These are phyloP conservation scores for Sapajus apella DNA, from an alignment of 2,113 vertebrate genomes.

Conservation along the genomic window DNA sequence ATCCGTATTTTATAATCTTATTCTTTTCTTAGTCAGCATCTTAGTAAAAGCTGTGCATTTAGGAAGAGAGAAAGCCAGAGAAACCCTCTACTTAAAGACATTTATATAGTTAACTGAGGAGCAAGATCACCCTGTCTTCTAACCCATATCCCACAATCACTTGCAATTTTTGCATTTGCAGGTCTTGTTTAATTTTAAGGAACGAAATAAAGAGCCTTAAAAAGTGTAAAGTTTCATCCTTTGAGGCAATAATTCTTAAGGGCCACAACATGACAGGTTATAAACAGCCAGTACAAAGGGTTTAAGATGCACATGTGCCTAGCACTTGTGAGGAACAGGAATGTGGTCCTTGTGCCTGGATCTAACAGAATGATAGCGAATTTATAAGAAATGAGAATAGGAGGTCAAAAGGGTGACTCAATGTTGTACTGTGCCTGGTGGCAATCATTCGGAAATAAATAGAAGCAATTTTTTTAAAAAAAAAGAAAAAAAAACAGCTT, in stretches of 20 bases:
- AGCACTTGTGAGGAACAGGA: not conserved
- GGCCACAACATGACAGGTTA: not conserved
- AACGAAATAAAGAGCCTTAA: too few species aligned
- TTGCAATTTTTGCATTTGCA: not conserved
- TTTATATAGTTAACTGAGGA: fast-evolving
- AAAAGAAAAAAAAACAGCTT: not conserved
- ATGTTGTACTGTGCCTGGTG: not conserved
- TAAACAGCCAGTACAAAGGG: not conserved
- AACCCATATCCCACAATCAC: not conserved
- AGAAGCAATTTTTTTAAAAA: not conserved
- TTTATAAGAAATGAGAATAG: not conserved
- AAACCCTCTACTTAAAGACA: not conserved
- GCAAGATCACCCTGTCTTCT: too few species aligned
- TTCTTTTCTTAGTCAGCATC: not conserved
- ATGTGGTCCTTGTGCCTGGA: not conserved
- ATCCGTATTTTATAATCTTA: not conserved
- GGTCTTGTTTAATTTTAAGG: not conserved
- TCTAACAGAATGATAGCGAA: not conserved
- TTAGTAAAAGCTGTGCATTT: not conserved
- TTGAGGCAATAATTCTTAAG: not conserved
- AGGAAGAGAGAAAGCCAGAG: not conserved
- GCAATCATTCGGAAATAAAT: not conserved
- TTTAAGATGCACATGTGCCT: not conserved
- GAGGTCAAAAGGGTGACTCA: not conserved
- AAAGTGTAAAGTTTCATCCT: not conserved